phyloP scores from a whole-genome alignment of 2,113 vertebrate genomes.

The Neodontobutis hainanensis region DNA sequence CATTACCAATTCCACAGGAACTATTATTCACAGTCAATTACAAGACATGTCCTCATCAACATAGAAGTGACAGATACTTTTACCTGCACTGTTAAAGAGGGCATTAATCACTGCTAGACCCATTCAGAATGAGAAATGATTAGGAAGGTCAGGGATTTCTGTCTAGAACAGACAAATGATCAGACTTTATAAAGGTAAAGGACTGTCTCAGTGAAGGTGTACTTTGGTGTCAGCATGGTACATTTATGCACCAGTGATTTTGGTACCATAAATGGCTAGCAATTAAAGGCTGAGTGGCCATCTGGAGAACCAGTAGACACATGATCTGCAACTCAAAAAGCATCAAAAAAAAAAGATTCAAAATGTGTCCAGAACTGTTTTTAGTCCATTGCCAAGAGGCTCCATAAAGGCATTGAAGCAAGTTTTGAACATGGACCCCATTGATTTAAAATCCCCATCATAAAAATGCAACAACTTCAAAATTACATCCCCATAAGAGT shows the following conservation, averaged over 20 bases:
- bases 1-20: conserved; percentile 60
- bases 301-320: conserved; percentile 8
- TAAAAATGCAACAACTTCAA: neutral
- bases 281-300: conserved; percentile 9
- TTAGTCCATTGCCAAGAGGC: neutral
- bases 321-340: neutral
- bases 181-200: neutral
- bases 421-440: neutral
- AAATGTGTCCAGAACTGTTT: conserved; percentile 7
- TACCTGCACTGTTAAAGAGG: conserved; percentile 37
- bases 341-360: conserved; percentile 16
- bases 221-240: neutral
- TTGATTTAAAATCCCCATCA: no score
- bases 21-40: conserved; percentile 70
- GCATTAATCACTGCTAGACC: conserved; percentile 43
- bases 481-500: neutral
- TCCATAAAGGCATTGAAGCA: neutral
- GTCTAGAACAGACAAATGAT: conserved; percentile 14
- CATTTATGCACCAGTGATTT: conserved; percentile 28
- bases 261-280: conserved; percentile 1
- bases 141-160: conserved; percentile 17
- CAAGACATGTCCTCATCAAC: conserved; percentile 56
- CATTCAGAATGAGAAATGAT: conserved; percentile 14
- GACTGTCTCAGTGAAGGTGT: neutral
- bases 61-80: conserved; percentile 34